Evolutionary conservation across 1,140 invertebrate genomes (phyloP), one percentile per base, ranked within the genome.

Genomic region (Platyscapa corneri): DNA sequence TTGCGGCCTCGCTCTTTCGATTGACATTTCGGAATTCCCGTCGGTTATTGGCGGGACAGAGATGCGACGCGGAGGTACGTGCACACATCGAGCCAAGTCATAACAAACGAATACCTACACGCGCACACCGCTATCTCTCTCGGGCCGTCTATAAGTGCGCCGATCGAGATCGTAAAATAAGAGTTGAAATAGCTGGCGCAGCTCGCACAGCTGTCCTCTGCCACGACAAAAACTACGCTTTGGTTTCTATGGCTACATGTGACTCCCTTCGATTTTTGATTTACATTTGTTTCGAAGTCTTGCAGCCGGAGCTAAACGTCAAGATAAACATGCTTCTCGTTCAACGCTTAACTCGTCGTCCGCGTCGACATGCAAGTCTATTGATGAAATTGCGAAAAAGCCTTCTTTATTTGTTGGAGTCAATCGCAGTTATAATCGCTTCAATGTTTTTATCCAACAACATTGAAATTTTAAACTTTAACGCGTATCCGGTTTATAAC

Each of bases 121-220:
- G 14, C 2, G 20, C 46, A 76, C 72, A 74, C 18, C 46, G 74
- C 42, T 37, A 74, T 46, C 37, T 42, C 34, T 20, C 72, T 46
- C 16, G 2, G 14, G 20, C 2, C 75, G 46, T 34, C 75, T 46
- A 20, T 77, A 77, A 86, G 70, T 65, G 70, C 64, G 60, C 60
- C 60, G 75, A 86, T 86, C 67, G 82, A 88, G 88, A 56, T 60
- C 83, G 89, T 89, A 89, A 91, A 90, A 89, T 88, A 90, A 90
- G 84, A 88, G 89, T 85, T 87, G 82, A 91, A 79, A 91, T 91
- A 90, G 88, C 83, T 91, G 80, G 88, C 89, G 90, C 90, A 90
- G 89, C 89, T 90, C 90, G 89, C 89, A 86, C 67, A 88, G 86
- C 87, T 88, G 89, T 91, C 88, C 88, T 87, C 89, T 90, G 89